Evolutionary conservation across 2,113 vertebrate species (phyloP).

Genomic region (Kryptolebias marmoratus): DNA sequence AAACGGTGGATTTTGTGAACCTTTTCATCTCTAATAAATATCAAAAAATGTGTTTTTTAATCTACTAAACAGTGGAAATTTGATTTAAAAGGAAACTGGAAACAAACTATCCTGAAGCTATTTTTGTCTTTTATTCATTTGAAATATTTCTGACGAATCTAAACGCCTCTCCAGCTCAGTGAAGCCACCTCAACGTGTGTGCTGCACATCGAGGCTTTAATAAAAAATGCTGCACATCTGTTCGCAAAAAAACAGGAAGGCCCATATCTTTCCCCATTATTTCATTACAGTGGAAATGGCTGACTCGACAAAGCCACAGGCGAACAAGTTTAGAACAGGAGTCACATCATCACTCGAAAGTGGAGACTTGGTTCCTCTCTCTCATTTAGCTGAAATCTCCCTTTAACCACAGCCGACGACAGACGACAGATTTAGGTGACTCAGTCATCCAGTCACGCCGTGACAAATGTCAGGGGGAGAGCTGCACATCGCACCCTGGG

Average conservation of each 20-base stretch:
- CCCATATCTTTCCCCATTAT: constrained; percentile 38
- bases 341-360: constrained; percentile 50
- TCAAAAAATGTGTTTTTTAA: too few relatives aligned
- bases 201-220: too few relatives aligned
- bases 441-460: constrained; percentile 40
- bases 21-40: too few relatives aligned
- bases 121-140: too few relatives aligned
- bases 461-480: constrained; percentile 33
- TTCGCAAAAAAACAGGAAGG: constrained; percentile 36
- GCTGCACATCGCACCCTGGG: constrained; percentile 8
- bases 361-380: constrained; percentile 15
- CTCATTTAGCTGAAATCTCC: constrained; percentile 32
- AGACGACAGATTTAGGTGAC: constrained; percentile 51
- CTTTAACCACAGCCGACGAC: constrained; percentile 47
- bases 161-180: not conserved
- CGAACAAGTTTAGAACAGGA: constrained; percentile 32
- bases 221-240: not conserved
- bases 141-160: too few relatives aligned
- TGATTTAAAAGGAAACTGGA: too few relatives aligned
- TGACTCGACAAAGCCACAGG: constrained; percentile 53
- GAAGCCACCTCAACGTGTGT: not conserved
- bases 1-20: too few relatives aligned
- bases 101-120: too few relatives aligned
- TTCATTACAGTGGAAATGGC: constrained; percentile 54
- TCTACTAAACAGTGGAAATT: too few relatives aligned